A percentile compares a stretch with the other conserved stretches of the same genome.
These are phyloP conservation scores for Fragum whitleyi DNA, from an alignment of 2,888 invertebrate species.

Conservation along the genomic window DNA sequence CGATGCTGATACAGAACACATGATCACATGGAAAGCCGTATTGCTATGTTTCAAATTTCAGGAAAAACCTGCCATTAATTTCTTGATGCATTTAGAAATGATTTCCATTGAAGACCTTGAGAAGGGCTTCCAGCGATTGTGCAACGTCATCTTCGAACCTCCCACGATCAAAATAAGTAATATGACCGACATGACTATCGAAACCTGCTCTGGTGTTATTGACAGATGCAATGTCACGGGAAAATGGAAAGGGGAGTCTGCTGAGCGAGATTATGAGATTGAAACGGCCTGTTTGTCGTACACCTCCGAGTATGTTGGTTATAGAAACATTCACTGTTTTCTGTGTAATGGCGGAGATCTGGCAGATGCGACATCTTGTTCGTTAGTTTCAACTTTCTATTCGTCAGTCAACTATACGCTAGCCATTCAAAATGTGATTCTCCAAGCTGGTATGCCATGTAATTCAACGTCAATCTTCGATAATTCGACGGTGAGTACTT, in stretches of 20 bases:
- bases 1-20: not conserved
- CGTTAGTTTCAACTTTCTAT: not conserved
- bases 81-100: not conserved
- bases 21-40: not conserved
- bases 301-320: conserved; percentile 33
- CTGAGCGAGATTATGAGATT: conserved; percentile 1
- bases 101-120: not conserved
- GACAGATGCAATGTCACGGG: conserved; percentile 54
- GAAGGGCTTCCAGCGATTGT: not conserved
- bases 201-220: conserved; percentile 13
- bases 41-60: not conserved
- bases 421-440: not conserved
- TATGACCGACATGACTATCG: too few species aligned
- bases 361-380: not conserved
- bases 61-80: not conserved
- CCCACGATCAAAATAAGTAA: not conserved
- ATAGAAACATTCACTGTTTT: conserved; percentile 53
- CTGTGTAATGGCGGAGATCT: conserved; percentile 41
- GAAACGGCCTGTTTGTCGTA: conserved; percentile 51
- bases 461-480: conserved; percentile 7
- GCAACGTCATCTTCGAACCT: not conserved
- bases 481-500: not conserved
- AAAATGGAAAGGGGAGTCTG: conserved; percentile 21
- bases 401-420: not conserved
- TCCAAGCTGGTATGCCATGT: not conserved